phyloP scores from a whole-genome alignment of 2,888 invertebrate genomes.

The Caenorhabditis sulstoni region DNA sequence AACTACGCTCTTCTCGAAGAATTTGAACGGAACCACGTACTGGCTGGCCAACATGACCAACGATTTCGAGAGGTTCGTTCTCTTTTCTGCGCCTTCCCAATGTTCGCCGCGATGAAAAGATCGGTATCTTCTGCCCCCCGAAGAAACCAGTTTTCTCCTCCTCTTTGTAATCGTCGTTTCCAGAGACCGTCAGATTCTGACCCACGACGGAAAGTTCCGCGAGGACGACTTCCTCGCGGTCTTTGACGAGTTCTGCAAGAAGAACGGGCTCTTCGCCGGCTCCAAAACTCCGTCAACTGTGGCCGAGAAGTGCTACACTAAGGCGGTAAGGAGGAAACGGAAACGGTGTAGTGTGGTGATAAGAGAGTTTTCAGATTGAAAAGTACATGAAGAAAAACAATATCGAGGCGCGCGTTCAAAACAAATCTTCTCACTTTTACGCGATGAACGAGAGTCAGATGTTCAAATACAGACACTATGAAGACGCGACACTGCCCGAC shows the following conservation, averaged over 20 bases:
- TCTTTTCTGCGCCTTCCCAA: no score
- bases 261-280: slow-evolving; percentile 30
- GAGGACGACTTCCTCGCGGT: slow-evolving; percentile 52
- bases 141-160: not conserved
- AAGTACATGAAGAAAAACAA: slow-evolving; percentile 60
- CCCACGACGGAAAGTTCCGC: slow-evolving; percentile 58
- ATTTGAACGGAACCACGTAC: slow-evolving; percentile 58
- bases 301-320: slow-evolving; percentile 56
- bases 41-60: slow-evolving; percentile 58
- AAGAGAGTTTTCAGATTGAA: slow-evolving; percentile 39
- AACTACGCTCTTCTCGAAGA: slow-evolving; percentile 46
- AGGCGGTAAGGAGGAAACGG: slow-evolving; percentile 22
- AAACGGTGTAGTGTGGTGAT: slow-evolving; percentile 22
- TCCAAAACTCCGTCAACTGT: slow-evolving; percentile 43
- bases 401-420: slow-evolving; percentile 45
- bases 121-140: slow-evolving; percentile 6
- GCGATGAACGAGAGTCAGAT: slow-evolving; percentile 62
- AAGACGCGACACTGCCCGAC: slow-evolving; percentile 35
- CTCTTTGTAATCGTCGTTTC: slow-evolving; percentile 7
- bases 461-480: slow-evolving; percentile 55
- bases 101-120: no score
- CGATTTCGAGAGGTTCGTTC: slow-evolving; percentile 28
- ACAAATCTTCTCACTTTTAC: slow-evolving; percentile 52
- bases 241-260: slow-evolving; percentile 53
- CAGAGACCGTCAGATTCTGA: slow-evolving; percentile 57